Percentiles rank a stretch among this genome's conserved stretches.
Conservation (phyloP, 2,888 invertebrate genomes). For the Hirtodrosophila duncani region DNA sequence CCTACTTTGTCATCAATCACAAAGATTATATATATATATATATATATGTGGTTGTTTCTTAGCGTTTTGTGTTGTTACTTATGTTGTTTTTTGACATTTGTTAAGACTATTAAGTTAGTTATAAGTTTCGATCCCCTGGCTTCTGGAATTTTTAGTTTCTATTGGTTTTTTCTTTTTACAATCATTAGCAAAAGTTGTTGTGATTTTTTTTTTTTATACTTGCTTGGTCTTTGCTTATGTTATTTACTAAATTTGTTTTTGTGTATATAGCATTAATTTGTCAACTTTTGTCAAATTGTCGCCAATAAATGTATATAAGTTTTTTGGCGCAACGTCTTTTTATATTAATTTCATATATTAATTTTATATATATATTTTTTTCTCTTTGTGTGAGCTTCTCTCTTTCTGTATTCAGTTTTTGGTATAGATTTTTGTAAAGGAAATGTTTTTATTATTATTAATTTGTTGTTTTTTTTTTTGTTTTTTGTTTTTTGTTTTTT, state of each 20-base stretch:
- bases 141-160: neutral
- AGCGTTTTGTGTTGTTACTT: no score
- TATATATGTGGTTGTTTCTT: no score
- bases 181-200: constrained; percentile 32
- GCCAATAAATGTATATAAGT: constrained; percentile 48
- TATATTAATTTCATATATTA: constrained; percentile 1
- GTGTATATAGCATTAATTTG: constrained; percentile 22
- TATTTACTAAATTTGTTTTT: constrained; percentile 40
- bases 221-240: constrained; percentile 57
- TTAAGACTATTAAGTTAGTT: no score
- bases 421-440: no score
- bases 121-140: neutral
- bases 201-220: constrained; percentile 30
- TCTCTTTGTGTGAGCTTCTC: constrained; percentile 13
- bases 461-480: neutral
- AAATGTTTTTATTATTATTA: neutral
- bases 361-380: constrained; percentile 19
- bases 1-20: no score
- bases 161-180: neutral
- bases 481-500: constrained; percentile 5
- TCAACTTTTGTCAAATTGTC: constrained; percentile 13
- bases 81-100: no score
- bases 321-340: constrained; percentile 43
- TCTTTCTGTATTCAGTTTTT: no score
- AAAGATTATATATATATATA: no score